A percentile compares a stretch with the other conserved stretches of the same genome.
Evolutionary conservation across 2,113 vertebrate genomes (phyloP).

Genomic region (Microtus montanus): DNA sequence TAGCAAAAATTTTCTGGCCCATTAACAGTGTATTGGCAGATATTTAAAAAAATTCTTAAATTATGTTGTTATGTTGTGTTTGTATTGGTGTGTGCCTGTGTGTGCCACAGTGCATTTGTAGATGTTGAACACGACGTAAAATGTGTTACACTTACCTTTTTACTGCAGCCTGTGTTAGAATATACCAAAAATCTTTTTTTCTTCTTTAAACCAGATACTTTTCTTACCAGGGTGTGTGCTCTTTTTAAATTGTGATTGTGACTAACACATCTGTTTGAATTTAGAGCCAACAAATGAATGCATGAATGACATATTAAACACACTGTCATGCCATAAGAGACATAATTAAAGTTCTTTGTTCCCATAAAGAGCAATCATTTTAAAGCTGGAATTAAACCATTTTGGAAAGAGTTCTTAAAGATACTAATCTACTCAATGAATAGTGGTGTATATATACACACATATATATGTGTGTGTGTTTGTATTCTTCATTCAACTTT

Average conservation of each 20-base stretch:
- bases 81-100: too few species aligned
- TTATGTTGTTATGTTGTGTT: too few species aligned
- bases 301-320: neutral
- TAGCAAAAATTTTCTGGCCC: neutral
- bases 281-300: neutral
- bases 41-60: neutral
- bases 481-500: slow-evolving; percentile 26
- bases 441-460: neutral
- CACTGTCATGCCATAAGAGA: neutral
- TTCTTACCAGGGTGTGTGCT: neutral
- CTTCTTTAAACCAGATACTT: neutral
- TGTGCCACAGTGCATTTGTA: too few species aligned
- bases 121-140: neutral
- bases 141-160: neutral
- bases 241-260: neutral
- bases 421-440: neutral
- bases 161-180: neutral
- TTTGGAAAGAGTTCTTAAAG: slow-evolving; percentile 29
- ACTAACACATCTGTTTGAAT: neutral
- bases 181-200: neutral
- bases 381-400: slow-evolving; percentile 29
- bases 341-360: neutral
- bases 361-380: neutral
- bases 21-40: neutral
- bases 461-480: too few species aligned